Evolutionary conservation across 2,113 vertebrate species (phyloP).

Genomic region (Drymodes brunneopygia): DNA sequence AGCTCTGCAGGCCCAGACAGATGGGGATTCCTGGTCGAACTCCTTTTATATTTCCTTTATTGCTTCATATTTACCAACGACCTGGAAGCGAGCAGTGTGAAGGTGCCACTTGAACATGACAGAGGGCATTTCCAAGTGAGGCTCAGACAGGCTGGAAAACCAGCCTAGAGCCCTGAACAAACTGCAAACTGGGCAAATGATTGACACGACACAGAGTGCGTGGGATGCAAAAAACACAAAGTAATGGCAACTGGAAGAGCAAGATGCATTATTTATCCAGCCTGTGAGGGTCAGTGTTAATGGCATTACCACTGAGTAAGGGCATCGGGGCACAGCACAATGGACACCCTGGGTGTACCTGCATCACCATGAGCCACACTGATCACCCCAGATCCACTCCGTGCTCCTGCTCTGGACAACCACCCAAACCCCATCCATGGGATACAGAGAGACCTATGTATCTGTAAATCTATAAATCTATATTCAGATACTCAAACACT

Average conservation of each 20-base stretch:
- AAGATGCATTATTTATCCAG: neutral
- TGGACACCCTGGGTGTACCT: too few relatives aligned
- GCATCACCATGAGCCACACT: accelerated
- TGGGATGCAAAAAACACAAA: neutral
- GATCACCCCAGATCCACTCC: neutral
- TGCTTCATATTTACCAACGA: neutral
- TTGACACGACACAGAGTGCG: accelerated
- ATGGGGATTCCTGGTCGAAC: neutral
- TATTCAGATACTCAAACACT: accelerated
- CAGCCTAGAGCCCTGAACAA: neutral
- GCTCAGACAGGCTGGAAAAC: neutral
- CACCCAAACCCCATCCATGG: neutral
- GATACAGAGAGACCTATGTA: neutral
- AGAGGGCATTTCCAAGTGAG: neutral
- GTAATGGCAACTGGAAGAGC: neutral
- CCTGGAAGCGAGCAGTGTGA: neutral
- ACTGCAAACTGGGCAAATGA: neutral
- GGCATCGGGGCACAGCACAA: neutral
- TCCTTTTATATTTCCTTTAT: neutral
- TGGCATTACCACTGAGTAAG: neutral
- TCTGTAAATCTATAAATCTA: neutral
- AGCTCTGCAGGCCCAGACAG: neutral
- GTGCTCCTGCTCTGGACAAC: neutral
- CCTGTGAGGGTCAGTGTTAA: accelerated
- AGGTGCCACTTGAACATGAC: neutral